These are phyloP conservation scores for Sepioteuthis lessoniana DNA, from an alignment of 2,888 invertebrate genomes.

Conservation along the genomic window DNA sequence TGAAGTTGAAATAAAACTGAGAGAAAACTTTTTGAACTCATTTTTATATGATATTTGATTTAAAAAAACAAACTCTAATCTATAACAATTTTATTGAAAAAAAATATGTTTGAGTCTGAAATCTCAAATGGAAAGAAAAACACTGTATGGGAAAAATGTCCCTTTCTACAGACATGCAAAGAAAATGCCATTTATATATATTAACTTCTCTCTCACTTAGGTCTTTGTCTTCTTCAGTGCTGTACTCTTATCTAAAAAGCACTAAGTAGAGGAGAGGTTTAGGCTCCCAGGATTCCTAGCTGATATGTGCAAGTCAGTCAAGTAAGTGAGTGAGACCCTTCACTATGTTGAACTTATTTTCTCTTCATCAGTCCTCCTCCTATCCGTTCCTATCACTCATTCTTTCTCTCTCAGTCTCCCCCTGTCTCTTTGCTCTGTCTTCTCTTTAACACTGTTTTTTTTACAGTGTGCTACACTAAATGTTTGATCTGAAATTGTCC, in stretches of 20 bases:
- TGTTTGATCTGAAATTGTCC: neutral
- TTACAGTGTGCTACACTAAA: neutral
- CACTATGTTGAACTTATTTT: neutral
- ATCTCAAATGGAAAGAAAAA: too few species aligned
- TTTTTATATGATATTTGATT: too few species aligned
- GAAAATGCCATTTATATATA: neutral
- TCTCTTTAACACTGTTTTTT: neutral
- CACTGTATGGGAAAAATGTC: neutral
- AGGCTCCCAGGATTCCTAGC: neutral
- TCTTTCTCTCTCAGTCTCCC: neutral
- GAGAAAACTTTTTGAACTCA: too few species aligned
- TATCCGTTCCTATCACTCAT: neutral
- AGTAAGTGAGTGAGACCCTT: neutral
- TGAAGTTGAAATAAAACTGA: too few species aligned
- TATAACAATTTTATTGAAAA: too few species aligned
- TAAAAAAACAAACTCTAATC: too few species aligned
- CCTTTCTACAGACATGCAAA: neutral
- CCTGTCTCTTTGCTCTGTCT: neutral
- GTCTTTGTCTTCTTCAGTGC: neutral
- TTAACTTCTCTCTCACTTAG: neutral
- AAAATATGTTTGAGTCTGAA: too few species aligned
- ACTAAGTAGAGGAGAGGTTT: neutral
- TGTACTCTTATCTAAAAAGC: neutral
- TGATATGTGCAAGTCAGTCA: constrained; percentile 19
- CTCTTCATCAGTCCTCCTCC: neutral